Percentiles rank a stretch among this genome's conserved stretches.
Conservation (phyloP, 2,113 vertebrate genomes). For the Myodes glareolus region DNA sequence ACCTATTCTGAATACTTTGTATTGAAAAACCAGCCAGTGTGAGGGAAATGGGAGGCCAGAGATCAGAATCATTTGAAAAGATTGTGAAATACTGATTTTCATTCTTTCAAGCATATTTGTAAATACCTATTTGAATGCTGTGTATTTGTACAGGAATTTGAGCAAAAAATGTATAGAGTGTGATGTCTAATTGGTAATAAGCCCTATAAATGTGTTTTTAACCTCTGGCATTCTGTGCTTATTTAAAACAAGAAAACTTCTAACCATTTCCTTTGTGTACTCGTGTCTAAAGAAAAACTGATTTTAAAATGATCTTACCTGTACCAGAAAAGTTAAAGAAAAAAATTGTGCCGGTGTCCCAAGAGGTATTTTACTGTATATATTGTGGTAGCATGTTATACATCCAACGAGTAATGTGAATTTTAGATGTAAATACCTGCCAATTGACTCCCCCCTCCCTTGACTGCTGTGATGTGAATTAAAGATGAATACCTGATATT, state of each 20-base stretch:
- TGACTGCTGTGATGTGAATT: slow-evolving; percentile 97
- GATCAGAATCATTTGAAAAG: slow-evolving; percentile 86
- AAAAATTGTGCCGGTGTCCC: slow-evolving; percentile 95
- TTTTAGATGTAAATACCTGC: slow-evolving; percentile 96
- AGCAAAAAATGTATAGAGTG: slow-evolving; percentile 97
- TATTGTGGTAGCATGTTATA: slow-evolving; percentile 98
- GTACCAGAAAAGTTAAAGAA: slow-evolving; percentile 87
- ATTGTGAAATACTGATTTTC: slow-evolving; percentile 90
- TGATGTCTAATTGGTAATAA: slow-evolving; percentile 95
- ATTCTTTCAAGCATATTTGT: slow-evolving; percentile 92
- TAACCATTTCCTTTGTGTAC: slow-evolving; percentile 89
- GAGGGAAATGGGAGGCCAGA: slow-evolving; percentile 83
- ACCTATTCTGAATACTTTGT: slow-evolving; percentile 72
- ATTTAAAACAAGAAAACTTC: slow-evolving; percentile 86
- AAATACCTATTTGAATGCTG: slow-evolving; percentile 97
- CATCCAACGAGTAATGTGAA: slow-evolving; percentile 92
- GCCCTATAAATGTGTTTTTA: slow-evolving; percentile 95
- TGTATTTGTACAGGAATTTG: slow-evolving; percentile 98
- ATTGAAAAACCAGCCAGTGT: slow-evolving; percentile 79
- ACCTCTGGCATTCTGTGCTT: slow-evolving; percentile 89
- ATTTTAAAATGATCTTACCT: slow-evolving; percentile 88
- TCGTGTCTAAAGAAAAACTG: slow-evolving; percentile 86
- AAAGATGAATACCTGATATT: slow-evolving; percentile 95
- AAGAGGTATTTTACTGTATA: slow-evolving; percentile 96
- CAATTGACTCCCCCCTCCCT: slow-evolving; percentile 84